Percentiles rank a stretch among this genome's conserved stretches.
Evolutionary conservation across 2,888 invertebrate species (phyloP).

Genomic region (Ectemnius continuus): DNA sequence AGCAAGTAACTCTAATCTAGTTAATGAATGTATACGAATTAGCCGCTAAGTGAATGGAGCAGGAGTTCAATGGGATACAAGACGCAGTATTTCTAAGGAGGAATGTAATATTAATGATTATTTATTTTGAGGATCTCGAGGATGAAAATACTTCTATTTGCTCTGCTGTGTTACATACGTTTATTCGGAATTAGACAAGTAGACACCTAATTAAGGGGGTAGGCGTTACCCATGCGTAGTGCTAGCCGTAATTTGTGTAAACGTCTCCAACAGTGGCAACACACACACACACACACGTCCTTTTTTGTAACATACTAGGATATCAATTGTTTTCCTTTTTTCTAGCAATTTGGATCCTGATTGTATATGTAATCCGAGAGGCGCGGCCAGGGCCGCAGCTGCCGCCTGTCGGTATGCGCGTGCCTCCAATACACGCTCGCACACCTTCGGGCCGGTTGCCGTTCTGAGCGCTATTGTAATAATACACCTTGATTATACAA

Average conservation of each 20-base stretch:
- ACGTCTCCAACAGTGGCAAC: conserved; percentile 66
- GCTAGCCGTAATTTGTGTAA: conserved; percentile 72
- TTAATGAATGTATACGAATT: conserved; percentile 78
- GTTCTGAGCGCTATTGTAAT: conserved; percentile 76
- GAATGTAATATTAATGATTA: conserved; percentile 77
- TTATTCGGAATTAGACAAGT: conserved; percentile 43
- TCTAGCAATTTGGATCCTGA: conserved; percentile 63
- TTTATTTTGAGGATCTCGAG: conserved; percentile 77
- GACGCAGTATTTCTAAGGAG: conserved; percentile 77
- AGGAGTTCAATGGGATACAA: conserved; percentile 56
- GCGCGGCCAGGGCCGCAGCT: conserved; percentile 74
- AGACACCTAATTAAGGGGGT: conserved; percentile 55
- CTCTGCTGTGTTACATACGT: conserved; percentile 72
- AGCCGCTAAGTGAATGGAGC: conserved; percentile 72
- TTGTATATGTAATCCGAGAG: conserved; percentile 63
- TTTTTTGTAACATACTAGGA: conserved; percentile 76
- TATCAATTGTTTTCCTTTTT: conserved; percentile 45
- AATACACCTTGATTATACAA: conserved; percentile 77
- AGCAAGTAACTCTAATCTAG: conserved; percentile 73
- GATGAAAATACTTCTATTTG: conserved; percentile 63
- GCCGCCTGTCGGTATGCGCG: conserved; percentile 61
- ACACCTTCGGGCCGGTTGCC: conserved; percentile 68
- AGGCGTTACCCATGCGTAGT: conserved; percentile 66
- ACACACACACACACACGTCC: conserved; percentile 52
- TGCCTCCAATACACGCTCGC: conserved; percentile 22